These are phyloP conservation scores for Anguilla obscura DNA, from an alignment of 2,797 vertebrate species.

Conservation along the genomic window DNA sequence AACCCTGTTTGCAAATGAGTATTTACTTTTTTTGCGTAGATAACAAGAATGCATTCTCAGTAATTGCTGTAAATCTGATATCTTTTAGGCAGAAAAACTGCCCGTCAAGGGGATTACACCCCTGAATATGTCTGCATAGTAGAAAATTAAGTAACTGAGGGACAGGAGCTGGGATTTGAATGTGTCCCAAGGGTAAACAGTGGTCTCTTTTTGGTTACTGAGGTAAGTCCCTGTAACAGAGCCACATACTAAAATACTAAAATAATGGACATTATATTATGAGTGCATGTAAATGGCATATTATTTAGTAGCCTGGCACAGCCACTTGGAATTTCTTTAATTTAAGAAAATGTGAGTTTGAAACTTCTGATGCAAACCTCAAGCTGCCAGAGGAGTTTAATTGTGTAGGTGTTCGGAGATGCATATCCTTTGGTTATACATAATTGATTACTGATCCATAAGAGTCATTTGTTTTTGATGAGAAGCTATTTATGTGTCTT, in stretches of 20 bases:
- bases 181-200: conserved; percentile 39
- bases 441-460: conserved; percentile 30
- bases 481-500: background rate
- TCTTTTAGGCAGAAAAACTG: background rate
- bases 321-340: background rate
- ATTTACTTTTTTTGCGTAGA: background rate
- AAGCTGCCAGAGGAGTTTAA: background rate
- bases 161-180: conserved; percentile 6
- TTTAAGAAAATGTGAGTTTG: background rate
- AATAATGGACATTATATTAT: background rate
- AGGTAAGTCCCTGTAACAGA: conserved; percentile 31
- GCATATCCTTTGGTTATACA: background rate
- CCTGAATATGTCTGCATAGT: background rate
- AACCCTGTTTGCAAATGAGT: background rate
- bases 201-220: conserved; percentile 41
- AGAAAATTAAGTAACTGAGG: background rate
- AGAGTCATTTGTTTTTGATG: conserved; percentile 7
- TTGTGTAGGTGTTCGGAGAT: conserved; percentile 10
- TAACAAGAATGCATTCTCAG: background rate
- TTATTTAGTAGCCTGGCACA: background rate
- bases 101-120: background rate
- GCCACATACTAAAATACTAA: background rate
- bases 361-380: conserved; percentile 15
- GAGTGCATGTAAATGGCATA: background rate
- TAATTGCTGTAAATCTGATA: background rate